Percentiles rank a stretch among this genome's conserved stretches.
Conservation (phyloP, 2,888 invertebrate genomes). For the Ophonus ardosiacus region DNA sequence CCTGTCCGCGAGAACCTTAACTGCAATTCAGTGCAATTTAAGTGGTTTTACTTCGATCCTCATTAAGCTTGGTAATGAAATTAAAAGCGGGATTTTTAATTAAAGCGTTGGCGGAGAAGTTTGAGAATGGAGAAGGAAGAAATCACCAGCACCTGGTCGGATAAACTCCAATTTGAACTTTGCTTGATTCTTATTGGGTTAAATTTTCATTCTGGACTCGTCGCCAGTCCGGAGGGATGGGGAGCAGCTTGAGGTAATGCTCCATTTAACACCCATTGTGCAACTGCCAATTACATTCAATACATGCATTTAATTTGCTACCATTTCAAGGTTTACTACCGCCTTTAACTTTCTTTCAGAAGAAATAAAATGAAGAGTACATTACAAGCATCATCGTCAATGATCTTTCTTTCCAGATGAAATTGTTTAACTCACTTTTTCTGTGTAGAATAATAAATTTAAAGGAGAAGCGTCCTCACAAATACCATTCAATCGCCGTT, state of each 20-base stretch:
- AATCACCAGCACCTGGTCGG: slow-evolving; percentile 42
- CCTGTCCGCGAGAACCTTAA: slow-evolving; percentile 8
- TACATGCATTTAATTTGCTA: not conserved
- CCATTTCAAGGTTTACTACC: not conserved
- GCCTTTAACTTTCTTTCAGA: no score
- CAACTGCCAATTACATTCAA: not conserved
- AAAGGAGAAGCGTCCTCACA: no score
- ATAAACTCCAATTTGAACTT: slow-evolving; percentile 47
- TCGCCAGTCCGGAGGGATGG: not conserved
- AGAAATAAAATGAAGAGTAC: not conserved
- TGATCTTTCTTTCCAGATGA: no score
- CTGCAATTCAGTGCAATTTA: slow-evolving; percentile 45
- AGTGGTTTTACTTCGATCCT: slow-evolving; percentile 49
- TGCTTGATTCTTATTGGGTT: slow-evolving; percentile 36
- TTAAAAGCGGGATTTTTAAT: slow-evolving; percentile 51
- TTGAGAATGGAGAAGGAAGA: not conserved
- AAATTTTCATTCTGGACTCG: slow-evolving; percentile 33
- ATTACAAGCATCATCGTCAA: no score
- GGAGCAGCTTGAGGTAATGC: not conserved
- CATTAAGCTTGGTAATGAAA: slow-evolving; percentile 43
- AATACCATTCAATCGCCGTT: no score
- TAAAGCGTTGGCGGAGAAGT: slow-evolving; percentile 25
- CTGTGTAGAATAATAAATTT: no score
- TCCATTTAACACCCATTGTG: slow-evolving; percentile 34
- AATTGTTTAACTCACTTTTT: no score